These are phyloP conservation scores for Acanthisitta chloris DNA, from an alignment of 2,113 vertebrate species.

Conservation along the genomic window DNA sequence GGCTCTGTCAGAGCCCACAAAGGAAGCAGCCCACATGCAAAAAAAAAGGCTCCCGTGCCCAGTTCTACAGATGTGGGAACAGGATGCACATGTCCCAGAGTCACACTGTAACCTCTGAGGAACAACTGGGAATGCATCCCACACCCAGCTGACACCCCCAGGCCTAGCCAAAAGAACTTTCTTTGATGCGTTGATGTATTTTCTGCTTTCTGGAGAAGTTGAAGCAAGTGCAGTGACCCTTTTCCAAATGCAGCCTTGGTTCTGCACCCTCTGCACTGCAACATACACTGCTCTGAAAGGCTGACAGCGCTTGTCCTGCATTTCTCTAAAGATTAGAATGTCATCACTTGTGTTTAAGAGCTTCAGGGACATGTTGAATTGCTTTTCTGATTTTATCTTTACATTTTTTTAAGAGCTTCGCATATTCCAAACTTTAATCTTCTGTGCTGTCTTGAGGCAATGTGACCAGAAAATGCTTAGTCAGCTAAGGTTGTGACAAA, in stretches of 20 bases:
- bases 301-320: background rate
- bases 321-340: constrained; percentile 62
- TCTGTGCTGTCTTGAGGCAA: constrained; percentile 54
- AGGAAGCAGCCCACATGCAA: background rate
- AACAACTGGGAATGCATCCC: background rate
- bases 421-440: constrained; percentile 71
- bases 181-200: background rate
- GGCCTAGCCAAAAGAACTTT: background rate
- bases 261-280: background rate
- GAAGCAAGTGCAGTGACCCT: background rate
- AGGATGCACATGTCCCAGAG: background rate
- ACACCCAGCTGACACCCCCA: background rate
- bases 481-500: constrained; percentile 54
- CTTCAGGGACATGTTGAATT: constrained; percentile 48
- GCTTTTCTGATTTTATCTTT: constrained; percentile 68
- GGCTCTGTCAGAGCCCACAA: background rate
- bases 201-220: background rate
- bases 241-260: background rate
- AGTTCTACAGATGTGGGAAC: background rate
- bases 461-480: constrained; percentile 47
- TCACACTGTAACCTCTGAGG: background rate
- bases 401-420: constrained; percentile 54
- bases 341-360: constrained; percentile 45
- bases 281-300: background rate
- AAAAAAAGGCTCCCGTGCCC: background rate